phyloP scores from a whole-genome alignment of 2,888 invertebrate genomes.

The Unio delphinus region DNA sequence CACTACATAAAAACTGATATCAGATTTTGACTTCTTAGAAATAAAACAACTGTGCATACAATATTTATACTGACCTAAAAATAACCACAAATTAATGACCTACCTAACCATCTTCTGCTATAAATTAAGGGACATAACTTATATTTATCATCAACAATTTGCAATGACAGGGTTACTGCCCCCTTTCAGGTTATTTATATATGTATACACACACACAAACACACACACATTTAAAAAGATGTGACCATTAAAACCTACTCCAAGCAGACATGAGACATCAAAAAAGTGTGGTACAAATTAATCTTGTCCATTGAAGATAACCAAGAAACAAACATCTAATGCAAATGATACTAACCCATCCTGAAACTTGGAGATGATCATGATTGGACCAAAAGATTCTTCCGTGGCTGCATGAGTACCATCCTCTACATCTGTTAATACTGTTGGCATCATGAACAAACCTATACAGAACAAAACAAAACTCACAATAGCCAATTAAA shows the following conservation, averaged over 20 bases:
- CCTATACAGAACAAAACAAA: constrained; percentile 50
- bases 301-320: neutral
- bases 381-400: constrained; percentile 97
- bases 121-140: too few species aligned
- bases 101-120: too few species aligned
- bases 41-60: too few species aligned
- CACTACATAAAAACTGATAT: too few species aligned
- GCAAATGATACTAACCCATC: constrained; percentile 75
- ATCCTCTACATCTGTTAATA: constrained; percentile 93
- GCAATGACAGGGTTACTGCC: too few species aligned
- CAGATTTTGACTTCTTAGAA: too few species aligned
- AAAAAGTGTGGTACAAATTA: neutral
- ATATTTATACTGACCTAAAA: too few species aligned
- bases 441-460: constrained; percentile 90
- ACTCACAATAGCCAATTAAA: too few species aligned
- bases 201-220: too few species aligned
- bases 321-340: neutral
- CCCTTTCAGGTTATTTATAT: too few species aligned
- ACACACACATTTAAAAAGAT: neutral
- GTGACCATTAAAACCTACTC: neutral
- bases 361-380: constrained; percentile 93
- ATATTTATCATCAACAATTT: too few species aligned
- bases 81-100: too few species aligned
- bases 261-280: neutral
- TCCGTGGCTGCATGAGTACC: constrained; percentile 93